phyloP scores from a whole-genome alignment of 2,113 vertebrate genomes.

The Oreotrochilus melanogaster region DNA sequence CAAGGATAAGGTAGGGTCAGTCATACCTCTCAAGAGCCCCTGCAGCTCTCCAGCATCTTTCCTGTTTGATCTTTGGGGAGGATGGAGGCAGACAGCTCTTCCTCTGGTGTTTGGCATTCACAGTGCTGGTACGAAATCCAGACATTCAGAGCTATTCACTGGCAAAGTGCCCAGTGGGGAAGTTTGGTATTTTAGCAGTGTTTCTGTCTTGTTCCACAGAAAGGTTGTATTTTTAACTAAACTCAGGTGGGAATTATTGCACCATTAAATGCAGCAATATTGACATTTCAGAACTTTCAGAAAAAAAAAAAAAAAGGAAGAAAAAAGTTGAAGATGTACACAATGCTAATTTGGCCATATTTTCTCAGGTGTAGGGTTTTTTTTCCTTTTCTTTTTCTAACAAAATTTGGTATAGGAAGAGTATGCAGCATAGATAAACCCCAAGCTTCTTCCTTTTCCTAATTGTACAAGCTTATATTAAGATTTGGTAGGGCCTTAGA shows the following conservation, averaged over 20 bases:
- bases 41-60: rapidly evolving
- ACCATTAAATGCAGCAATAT: not conserved
- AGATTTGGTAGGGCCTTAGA: not conserved
- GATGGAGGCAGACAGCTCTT: rapidly evolving
- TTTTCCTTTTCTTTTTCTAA: not conserved
- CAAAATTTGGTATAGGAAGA: not conserved
- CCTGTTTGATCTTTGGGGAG: rapidly evolving
- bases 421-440: not conserved
- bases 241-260: not conserved
- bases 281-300: not conserved
- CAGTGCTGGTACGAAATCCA: not conserved
- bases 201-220: not conserved
- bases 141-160: not conserved
- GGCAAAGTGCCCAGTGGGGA: not conserved
- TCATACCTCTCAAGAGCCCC: rapidly evolving
- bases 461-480: not conserved
- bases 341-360: not conserved
- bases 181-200: not conserved
- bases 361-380: not conserved
- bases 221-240: not conserved
- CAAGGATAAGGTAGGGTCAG: not conserved
- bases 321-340: not conserved
- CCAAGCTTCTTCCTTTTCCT: not conserved
- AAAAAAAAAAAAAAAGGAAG: not conserved
- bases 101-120: rapidly evolving